These are phyloP conservation scores for Lepidurus apus DNA, from an alignment of 1,140 invertebrate genomes.

Conservation along the genomic window DNA sequence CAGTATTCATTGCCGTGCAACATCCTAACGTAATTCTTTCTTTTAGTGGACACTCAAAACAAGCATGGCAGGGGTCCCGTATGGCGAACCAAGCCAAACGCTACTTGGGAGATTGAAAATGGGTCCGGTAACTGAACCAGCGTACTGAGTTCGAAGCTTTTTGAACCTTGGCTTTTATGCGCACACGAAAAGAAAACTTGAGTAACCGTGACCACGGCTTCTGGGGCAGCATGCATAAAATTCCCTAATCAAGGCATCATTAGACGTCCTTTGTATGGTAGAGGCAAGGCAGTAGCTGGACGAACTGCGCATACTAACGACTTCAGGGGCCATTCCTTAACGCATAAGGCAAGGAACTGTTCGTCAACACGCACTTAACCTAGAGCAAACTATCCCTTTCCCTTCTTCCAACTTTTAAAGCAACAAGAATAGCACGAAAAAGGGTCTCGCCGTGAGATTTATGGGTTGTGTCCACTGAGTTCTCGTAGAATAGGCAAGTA, in stretches of 20 bases:
- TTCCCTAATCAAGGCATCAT: constrained; percentile 16
- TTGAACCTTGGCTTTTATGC: constrained; percentile 18
- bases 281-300: constrained; percentile 1
- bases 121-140: background rate
- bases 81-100: background rate
- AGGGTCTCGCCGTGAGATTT: too few species aligned
- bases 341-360: constrained; percentile 3
- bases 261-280: constrained; percentile 8
- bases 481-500: too few species aligned
- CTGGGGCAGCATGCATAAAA: constrained; percentile 17
- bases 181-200: background rate
- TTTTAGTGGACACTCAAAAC: constrained; percentile 12
- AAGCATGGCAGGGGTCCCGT: constrained; percentile 2
- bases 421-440: too few species aligned
- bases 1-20: constrained; percentile 13
- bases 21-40: constrained; percentile 15
- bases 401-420: background rate
- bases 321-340: background rate
- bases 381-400: background rate
- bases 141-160: constrained; percentile 10
- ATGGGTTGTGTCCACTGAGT: too few species aligned
- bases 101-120: constrained; percentile 14
- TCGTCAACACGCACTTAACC: background rate
- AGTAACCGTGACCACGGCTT: constrained; percentile 17
- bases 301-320: constrained; percentile 12